Percentiles rank a stretch among this genome's conserved stretches.
phyloP scores from a whole-genome alignment of 2,113 vertebrate genomes.

The Holacanthus passer region DNA sequence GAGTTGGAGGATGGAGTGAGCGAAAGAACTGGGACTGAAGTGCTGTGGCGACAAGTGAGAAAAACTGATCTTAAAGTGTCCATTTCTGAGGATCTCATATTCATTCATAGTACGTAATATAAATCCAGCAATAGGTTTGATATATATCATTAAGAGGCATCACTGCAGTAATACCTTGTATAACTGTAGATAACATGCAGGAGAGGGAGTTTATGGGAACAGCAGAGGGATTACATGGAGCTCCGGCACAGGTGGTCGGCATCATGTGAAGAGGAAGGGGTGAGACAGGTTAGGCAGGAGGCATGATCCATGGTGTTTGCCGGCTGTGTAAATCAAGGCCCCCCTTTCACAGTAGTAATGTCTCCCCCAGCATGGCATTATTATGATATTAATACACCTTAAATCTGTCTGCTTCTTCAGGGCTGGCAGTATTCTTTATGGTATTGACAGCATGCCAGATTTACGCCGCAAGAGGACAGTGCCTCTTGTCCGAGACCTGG shows the following conservation, averaged over 20 bases:
- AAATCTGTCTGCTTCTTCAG: slow-evolving; percentile 84
- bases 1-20: slow-evolving; percentile 34
- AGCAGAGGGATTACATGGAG: slow-evolving; percentile 30
- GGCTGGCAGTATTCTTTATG: slow-evolving; percentile 92
- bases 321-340: slow-evolving; percentile 78
- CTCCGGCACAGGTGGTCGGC: slow-evolving; percentile 30
- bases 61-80: neutral
- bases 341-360: slow-evolving; percentile 72
- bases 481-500: slow-evolving; percentile 97
- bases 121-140: neutral
- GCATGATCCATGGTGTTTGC: slow-evolving; percentile 71
- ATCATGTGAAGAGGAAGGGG: slow-evolving; percentile 32
- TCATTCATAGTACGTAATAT: slow-evolving; percentile 2
- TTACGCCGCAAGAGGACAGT: slow-evolving; percentile 96
- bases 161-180: neutral
- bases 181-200: slow-evolving; percentile 5
- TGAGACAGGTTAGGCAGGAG: slow-evolving; percentile 62
- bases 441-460: slow-evolving; percentile 99
- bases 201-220: neutral
- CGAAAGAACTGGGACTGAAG: neutral
- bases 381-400: slow-evolving; percentile 88
- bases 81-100: neutral
- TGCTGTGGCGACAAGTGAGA: neutral
- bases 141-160: slow-evolving; percentile 7
- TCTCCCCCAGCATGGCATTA: slow-evolving; percentile 79